Evolutionary conservation across 2,113 vertebrate genomes (phyloP).

Genomic region (Oophaga pumilio): DNA sequence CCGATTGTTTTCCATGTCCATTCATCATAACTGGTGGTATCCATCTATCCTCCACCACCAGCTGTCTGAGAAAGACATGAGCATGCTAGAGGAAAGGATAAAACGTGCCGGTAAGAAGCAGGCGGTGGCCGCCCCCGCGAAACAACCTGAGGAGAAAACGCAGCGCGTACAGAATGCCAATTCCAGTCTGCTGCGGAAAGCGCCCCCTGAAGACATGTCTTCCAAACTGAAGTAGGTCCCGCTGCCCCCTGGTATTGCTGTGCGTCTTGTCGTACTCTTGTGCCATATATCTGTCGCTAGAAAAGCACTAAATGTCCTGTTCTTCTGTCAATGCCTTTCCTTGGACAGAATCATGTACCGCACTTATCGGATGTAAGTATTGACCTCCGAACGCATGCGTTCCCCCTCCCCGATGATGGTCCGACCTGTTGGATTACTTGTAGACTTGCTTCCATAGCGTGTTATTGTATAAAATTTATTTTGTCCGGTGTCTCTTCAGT

Average conservation of each 20-base stretch:
- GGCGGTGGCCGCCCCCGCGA: conserved; percentile 71
- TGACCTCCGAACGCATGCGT: background rate
- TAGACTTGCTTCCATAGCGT: too few species aligned
- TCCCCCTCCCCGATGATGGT: too few species aligned
- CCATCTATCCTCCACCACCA: conserved; percentile 61
- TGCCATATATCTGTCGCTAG: conserved; percentile 60
- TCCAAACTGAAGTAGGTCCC: conserved; percentile 92
- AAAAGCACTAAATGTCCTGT: conserved; percentile 77
- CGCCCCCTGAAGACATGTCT: conserved; percentile 86
- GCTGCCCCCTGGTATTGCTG: background rate
- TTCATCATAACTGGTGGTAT: too few species aligned
- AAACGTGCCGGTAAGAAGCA: conserved; percentile 94
- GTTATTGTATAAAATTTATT: too few species aligned
- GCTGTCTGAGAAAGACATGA: conserved; percentile 99
- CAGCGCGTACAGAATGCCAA: conserved; percentile 77
- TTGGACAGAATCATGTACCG: conserved; percentile 99
- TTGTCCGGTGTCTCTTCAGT: too few species aligned
- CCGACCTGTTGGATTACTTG: too few species aligned
- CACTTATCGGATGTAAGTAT: conserved; percentile 99
- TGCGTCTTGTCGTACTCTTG: conserved; percentile 66
- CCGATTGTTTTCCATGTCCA: too few species aligned
- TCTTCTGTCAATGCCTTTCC: conserved; percentile 88
- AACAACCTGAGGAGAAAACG: conserved; percentile 79
- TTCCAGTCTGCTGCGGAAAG: conserved; percentile 83
- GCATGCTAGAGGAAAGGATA: conserved; percentile 97